Evolutionary conservation across 1,140 invertebrate species (phyloP), one percentile per base, ranked within the genome.

Genomic region (Drosophila mauritiana): DNA sequence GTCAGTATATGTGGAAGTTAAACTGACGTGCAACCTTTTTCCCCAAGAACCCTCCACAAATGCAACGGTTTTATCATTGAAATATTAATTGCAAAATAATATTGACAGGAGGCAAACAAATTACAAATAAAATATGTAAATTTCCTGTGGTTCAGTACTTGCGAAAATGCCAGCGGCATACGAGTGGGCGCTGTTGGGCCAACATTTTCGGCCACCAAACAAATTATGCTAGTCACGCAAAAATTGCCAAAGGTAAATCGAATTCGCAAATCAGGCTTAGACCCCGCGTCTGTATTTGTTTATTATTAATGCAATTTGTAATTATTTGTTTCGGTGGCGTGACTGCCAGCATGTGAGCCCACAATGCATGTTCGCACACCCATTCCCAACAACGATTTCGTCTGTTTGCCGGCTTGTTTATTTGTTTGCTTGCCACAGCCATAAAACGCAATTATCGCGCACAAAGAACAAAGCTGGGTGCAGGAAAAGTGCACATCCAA

Each of bases 31-130:
- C 4, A 17, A 17, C 8, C 4, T 7, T 12, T 1, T 22, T n/a
- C 7, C 6, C 31, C 31, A 48, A n/a, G n/a, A 27, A 63, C 36
- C 27, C 25, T 25, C 8, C 34, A 39, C n/a, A 39, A 39, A 22
- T 39, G 45, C 39, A 49, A 39, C 31, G 20, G 40, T 25, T 43
- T 46, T 59, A 73, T 59, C 73, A 79, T 73, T 67, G 52, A 78
- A 88, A 88, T 83, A 83, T 86, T 83, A 89, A 86, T 86, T 83
- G 83, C 59, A 73, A 86, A 86, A 86, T 86, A 86, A 83, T 88
- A 86, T 89, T 89, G 84, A 86, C 72, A 72, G 25, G 49, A 55
- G 49, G 75, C 63, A 73, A 79, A 76, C 72, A 65, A 77, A 86
- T 88, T 83, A 61, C 67, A 83, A 80, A 83, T 79, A 70, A 76